phyloP scores from a whole-genome alignment of 2,888 invertebrate genomes.

The Trissolcus japonicus region DNA sequence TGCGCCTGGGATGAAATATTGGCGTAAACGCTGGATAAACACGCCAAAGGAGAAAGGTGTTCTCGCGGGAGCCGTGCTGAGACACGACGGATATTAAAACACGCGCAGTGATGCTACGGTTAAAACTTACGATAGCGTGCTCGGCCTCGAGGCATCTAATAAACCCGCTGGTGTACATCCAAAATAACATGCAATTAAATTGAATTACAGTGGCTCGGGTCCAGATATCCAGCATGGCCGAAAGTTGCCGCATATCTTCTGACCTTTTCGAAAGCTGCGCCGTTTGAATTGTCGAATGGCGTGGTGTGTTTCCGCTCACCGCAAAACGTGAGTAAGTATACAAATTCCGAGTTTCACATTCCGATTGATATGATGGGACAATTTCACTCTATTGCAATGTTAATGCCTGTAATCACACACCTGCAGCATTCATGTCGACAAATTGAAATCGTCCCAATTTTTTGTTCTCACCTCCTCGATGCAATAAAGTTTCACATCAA shows the following conservation, averaged over 20 bases:
- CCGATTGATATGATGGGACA: background rate
- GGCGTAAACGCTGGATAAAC: conserved; percentile 46
- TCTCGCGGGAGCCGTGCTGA: conserved; percentile 55
- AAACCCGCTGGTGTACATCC: conserved; percentile 63
- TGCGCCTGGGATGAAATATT: conserved; percentile 31
- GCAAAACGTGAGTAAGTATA: conserved; percentile 11
- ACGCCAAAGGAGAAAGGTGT: conserved; percentile 49
- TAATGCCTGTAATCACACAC: background rate
- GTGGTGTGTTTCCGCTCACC: conserved; percentile 17
- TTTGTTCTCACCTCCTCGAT: too few relatives aligned
- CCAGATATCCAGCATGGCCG: conserved; percentile 57
- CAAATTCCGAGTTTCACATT: conserved; percentile 6
- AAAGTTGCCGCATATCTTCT: conserved; percentile 39
- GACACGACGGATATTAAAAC: conserved; percentile 59
- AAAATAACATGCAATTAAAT: conserved; percentile 72
- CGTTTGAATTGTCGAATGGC: conserved; percentile 42
- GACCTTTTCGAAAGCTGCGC: conserved; percentile 37
- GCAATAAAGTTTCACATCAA: too few relatives aligned
- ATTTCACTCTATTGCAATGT: background rate
- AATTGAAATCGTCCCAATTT: too few relatives aligned
- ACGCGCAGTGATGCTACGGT: conserved; percentile 52
- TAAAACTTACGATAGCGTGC: conserved; percentile 62
- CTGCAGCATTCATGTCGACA: too few relatives aligned
- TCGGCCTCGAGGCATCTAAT: conserved; percentile 67
- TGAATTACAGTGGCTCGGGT: conserved; percentile 64